Evolutionary conservation across 2,113 vertebrate species (phyloP).

Genomic region (Eudyptes chrysolophus): DNA sequence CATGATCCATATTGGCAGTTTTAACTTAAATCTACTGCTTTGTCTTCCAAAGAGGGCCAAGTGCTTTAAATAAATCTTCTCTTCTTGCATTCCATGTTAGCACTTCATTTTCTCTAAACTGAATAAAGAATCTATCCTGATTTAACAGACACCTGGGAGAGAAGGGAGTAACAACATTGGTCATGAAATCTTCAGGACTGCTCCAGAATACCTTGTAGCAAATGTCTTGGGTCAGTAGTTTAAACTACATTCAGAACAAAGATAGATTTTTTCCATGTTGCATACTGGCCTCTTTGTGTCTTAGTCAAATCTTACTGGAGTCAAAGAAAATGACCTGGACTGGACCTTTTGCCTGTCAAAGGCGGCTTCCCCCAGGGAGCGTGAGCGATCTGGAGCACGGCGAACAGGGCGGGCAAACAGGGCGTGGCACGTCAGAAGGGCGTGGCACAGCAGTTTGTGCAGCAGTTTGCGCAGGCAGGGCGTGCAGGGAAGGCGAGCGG

Average conservation of each 20-base stretch:
- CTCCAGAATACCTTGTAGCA: not conserved
- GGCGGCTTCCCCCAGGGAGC: not conserved
- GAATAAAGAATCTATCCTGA: constrained; percentile 17
- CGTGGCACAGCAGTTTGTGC: too few species aligned
- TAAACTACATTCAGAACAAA: not conserved
- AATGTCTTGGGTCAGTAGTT: not conserved
- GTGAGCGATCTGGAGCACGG: too few species aligned
- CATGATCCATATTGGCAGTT: constrained; percentile 14
- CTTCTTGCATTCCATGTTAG: not conserved
- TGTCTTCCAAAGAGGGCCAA: constrained; percentile 6
- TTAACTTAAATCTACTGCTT: constrained; percentile 20
- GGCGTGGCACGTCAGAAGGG: too few species aligned
- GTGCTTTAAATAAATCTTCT: constrained; percentile 19
- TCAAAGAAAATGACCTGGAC: not conserved
- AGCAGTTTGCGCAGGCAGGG: too few species aligned
- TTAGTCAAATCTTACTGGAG: not conserved
- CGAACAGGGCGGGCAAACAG: too few species aligned
- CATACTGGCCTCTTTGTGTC: not conserved
- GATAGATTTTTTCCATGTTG: not conserved
- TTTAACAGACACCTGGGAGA: constrained; percentile 6
- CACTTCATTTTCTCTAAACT: constrained; percentile 19
- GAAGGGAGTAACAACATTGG: not conserved
- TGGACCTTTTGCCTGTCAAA: not conserved
- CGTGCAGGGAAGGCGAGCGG: too few species aligned
- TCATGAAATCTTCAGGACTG: not conserved